phyloP scores from a whole-genome alignment of 1,140 invertebrate species.

The Leptonema lineaticorne region DNA sequence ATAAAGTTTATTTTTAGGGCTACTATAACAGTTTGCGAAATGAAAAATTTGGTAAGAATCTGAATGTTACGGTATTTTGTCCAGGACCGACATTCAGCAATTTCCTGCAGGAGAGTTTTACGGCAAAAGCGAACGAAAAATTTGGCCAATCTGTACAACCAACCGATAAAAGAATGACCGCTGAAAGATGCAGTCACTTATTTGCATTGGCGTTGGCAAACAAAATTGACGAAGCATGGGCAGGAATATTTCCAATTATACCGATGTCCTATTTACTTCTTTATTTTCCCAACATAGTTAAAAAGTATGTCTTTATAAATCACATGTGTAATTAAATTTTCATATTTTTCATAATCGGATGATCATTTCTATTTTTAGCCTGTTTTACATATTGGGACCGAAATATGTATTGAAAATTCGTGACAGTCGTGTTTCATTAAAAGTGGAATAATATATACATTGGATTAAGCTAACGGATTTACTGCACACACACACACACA shows the following conservation, averaged over 20 bases:
- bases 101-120: constrained; percentile 70
- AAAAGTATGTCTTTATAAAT: constrained; percentile 53
- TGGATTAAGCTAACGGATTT: too few relatives aligned
- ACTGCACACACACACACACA: too few relatives aligned
- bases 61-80: constrained; percentile 71
- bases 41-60: constrained; percentile 63
- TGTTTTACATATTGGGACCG: constrained; percentile 45
- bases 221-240: constrained; percentile 75
- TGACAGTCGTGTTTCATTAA: constrained; percentile 42
- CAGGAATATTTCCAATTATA: constrained; percentile 64
- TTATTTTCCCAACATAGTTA: constrained; percentile 66
- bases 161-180: constrained; percentile 64
- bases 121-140: constrained; percentile 63
- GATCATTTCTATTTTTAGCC: constrained; percentile 34
- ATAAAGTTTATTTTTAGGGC: constrained; percentile 55
- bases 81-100: constrained; percentile 76
- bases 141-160: constrained; percentile 56
- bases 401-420: constrained; percentile 49
- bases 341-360: background rate
- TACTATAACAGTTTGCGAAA: constrained; percentile 66
- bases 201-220: constrained; percentile 78
- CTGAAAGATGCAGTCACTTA: constrained; percentile 71
- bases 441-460: constrained; percentile 29
- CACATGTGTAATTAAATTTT: background rate
- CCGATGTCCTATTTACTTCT: constrained; percentile 62